A percentile compares a stretch with the other conserved stretches of the same genome.
Conservation (phyloP, 2,797 vertebrate genomes). For the Bovichtus diacanthus region DNA sequence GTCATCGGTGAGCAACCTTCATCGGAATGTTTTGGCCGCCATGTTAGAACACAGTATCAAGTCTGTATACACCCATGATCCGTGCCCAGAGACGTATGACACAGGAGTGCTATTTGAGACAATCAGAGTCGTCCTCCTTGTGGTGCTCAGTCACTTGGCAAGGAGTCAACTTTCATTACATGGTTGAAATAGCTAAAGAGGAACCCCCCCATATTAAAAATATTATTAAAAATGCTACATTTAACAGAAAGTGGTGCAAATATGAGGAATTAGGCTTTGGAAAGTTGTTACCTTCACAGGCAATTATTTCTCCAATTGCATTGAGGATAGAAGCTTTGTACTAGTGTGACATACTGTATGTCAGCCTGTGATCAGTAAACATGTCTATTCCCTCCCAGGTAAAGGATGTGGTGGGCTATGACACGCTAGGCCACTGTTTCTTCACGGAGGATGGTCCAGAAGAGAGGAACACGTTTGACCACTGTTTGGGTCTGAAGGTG, state of each 20-base stretch:
- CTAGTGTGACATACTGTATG: neutral
- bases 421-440: constrained; percentile 94
- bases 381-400: constrained; percentile 78
- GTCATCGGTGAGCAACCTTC: too few relatives aligned
- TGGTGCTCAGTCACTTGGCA: neutral
- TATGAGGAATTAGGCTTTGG: neutral
- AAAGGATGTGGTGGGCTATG: constrained; percentile 93
- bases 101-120: too few relatives aligned
- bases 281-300: neutral
- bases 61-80: too few relatives aligned
- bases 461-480: constrained; percentile 96
- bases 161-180: neutral
- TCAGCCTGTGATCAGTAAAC: neutral
- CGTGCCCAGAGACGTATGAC: neutral
- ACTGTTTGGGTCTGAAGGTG: constrained; percentile 94
- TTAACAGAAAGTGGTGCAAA: neutral
- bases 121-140: neutral
- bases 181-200: neutral
- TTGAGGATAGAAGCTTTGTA: neutral
- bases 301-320: neutral
- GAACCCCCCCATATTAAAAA: neutral
- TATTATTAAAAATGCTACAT: neutral
- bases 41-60: too few relatives aligned
- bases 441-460: constrained; percentile 97
- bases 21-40: too few relatives aligned